Conservation (phyloP, 1,140 invertebrate species). For the Babylonia areolata region DNA sequence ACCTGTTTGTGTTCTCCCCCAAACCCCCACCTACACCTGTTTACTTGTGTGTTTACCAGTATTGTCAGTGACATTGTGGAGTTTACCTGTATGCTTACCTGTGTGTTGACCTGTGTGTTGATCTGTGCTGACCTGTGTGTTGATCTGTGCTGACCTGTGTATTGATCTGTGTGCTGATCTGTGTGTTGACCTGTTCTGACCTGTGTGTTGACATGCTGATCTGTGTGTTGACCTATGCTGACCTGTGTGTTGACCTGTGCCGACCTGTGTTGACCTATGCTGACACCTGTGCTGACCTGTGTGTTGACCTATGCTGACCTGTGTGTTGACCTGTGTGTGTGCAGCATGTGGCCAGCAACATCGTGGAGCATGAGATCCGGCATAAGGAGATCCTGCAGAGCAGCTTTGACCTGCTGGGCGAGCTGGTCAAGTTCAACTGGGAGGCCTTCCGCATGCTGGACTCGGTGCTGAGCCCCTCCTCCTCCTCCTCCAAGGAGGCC, state of each 20-base stretch:
- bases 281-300: neutral
- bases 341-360: conserved; percentile 75
- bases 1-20: too few species aligned
- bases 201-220: neutral
- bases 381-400: conserved; percentile 78
- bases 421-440: conserved; percentile 78
- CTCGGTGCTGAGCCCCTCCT: conserved; percentile 60
- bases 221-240: too few species aligned
- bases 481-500: neutral
- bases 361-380: conserved; percentile 74
- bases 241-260: too few species aligned
- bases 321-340: conserved; percentile 39
- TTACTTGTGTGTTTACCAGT: too few species aligned
- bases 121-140: too few species aligned
- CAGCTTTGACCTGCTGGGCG: conserved; percentile 78
- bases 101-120: too few species aligned
- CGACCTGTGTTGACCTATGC: neutral
- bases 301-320: too few species aligned
- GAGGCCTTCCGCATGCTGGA: conserved; percentile 76
- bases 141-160: too few species aligned
- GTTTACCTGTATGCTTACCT: too few species aligned
- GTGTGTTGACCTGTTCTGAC: neutral
- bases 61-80: too few species aligned
- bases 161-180: too few species aligned
- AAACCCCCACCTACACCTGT: too few species aligned